A percentile compares a stretch with the other conserved stretches of the same genome.
phyloP scores from a whole-genome alignment of 1,140 invertebrate species.

The Halesus radiatus region DNA sequence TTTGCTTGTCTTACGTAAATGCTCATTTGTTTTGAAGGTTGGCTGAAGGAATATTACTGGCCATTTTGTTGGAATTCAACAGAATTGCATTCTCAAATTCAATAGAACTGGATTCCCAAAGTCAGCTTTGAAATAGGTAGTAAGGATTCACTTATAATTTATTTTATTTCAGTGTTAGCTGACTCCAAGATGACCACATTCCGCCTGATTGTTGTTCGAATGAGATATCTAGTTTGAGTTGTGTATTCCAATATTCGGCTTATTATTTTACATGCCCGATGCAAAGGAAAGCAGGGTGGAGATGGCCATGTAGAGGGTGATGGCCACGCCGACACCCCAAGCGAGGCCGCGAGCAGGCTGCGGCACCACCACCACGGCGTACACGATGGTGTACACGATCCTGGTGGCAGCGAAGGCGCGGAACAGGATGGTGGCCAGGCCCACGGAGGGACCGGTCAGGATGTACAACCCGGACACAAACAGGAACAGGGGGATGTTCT shows the following conservation, averaged over 20 bases:
- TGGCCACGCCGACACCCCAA: constrained; percentile 63
- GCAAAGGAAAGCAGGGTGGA: constrained; percentile 57
- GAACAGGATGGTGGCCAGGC: constrained; percentile 69
- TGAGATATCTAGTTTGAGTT: no score
- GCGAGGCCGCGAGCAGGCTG: constrained; percentile 72
- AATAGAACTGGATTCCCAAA: no score
- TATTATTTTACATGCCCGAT: constrained; percentile 37
- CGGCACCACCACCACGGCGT: constrained; percentile 67
- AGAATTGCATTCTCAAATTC: no score
- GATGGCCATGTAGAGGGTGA: constrained; percentile 67
- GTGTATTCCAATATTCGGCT: no score
- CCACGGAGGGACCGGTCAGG: constrained; percentile 71
- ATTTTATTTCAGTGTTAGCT: no score
- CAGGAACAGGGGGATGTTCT: constrained; percentile 81
- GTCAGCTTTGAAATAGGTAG: no score
- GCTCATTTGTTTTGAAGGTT: neutral
- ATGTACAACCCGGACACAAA: constrained; percentile 75
- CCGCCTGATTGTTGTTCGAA: no score
- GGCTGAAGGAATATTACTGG: neutral
- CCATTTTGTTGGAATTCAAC: no score
- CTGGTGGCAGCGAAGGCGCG: constrained; percentile 70
- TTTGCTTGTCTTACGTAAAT: neutral
- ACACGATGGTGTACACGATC: constrained; percentile 73
- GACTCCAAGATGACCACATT: no score
- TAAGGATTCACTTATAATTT: no score